These are phyloP conservation scores for Phthorimaea operculella DNA, from an alignment of 1,140 invertebrate genomes.

Conservation along the genomic window DNA sequence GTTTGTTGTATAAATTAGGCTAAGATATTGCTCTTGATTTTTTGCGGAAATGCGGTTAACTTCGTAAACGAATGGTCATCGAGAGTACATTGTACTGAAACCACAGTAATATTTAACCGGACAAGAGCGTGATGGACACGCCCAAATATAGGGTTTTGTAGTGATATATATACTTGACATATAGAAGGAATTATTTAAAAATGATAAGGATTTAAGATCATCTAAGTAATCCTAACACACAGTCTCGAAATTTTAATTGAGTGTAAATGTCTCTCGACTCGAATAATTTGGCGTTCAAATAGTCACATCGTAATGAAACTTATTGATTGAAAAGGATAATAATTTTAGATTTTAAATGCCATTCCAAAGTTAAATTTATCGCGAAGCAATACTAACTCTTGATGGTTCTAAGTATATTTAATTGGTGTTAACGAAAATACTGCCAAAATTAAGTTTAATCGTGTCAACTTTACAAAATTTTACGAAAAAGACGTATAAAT, in stretches of 20 bases:
- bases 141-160: too few species aligned
- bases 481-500: too few species aligned
- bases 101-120: too few species aligned
- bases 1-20: conserved; percentile 31
- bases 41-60: conserved; percentile 17
- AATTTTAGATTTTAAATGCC: neutral
- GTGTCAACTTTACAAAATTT: conserved; percentile 25
- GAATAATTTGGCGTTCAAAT: conserved; percentile 13
- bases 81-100: too few species aligned
- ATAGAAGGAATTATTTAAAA: too few species aligned
- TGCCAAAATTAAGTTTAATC: conserved; percentile 37
- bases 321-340: conserved; percentile 5
- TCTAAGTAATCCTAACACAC: too few species aligned
- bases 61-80: conserved; percentile 30
- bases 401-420: neutral
- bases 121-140: too few species aligned
- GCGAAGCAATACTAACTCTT: neutral
- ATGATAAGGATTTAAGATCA: too few species aligned
- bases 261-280: too few species aligned
- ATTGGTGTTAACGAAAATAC: conserved; percentile 19
- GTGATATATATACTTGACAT: too few species aligned
- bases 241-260: too few species aligned
- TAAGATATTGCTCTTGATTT: conserved; percentile 15
- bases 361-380: neutral
- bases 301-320: conserved; percentile 22